Percentiles rank a stretch among this genome's conserved stretches.
These are phyloP conservation scores for Sinella curviseta DNA, from an alignment of 1,140 invertebrate genomes.

Conservation along the genomic window DNA sequence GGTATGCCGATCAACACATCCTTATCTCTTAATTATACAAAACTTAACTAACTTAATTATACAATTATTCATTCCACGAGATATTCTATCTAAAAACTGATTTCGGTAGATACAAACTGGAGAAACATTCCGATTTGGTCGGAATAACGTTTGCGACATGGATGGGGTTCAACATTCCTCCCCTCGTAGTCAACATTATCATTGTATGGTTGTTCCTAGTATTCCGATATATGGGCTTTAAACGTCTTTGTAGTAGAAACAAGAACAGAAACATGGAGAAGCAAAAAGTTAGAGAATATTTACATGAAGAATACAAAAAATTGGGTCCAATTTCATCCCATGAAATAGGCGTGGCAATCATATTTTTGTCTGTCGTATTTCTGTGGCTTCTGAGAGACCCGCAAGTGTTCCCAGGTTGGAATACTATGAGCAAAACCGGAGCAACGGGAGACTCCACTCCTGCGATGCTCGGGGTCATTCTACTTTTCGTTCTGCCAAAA, in stretches of 20 bases:
- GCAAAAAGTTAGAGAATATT: constrained; percentile 55
- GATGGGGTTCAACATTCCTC: constrained; percentile 57
- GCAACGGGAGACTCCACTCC: constrained; percentile 74
- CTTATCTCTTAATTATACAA: too few species aligned
- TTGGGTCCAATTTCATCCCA: constrained; percentile 79
- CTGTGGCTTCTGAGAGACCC: constrained; percentile 78
- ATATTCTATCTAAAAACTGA: neutral
- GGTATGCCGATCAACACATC: constrained; percentile 55
- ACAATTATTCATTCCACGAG: too few species aligned
- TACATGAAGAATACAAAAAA: constrained; percentile 70
- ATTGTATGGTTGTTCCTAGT: constrained; percentile 57
- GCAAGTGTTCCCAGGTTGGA: constrained; percentile 1
- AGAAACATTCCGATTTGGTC: neutral
- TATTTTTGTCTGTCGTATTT: constrained; percentile 76
- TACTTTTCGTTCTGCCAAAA: constrained; percentile 78
- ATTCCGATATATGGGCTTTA: constrained; percentile 55
- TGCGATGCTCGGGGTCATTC: constrained; percentile 73
- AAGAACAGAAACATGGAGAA: neutral
- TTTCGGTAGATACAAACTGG: neutral
- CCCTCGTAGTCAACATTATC: constrained; percentile 54
- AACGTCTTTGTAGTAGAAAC: constrained; percentile 29
- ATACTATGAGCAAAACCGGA: constrained; percentile 55
- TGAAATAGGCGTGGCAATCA: constrained; percentile 70
- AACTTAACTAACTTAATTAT: too few species aligned
- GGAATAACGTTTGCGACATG: constrained; percentile 52